Evolutionary conservation across 1,140 invertebrate species (phyloP).

Genomic region (Zaprionus ornatus): DNA sequence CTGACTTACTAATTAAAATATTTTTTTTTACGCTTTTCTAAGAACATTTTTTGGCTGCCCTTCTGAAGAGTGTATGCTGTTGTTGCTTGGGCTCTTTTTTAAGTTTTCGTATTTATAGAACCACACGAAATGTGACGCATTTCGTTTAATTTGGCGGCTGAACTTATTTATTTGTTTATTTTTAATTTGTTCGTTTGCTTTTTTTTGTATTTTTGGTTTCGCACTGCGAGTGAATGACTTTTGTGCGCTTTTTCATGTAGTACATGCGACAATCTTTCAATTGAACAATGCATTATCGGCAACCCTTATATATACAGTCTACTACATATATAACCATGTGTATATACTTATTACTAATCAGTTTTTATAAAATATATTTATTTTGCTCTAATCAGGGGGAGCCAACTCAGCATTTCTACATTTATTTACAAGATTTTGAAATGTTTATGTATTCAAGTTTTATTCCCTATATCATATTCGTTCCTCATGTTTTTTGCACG

Average conservation of each 20-base stretch:
- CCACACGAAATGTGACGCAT: conserved; percentile 59
- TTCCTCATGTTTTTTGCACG: conserved; percentile 42
- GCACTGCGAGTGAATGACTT: conserved; percentile 55
- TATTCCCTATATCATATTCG: conserved; percentile 18
- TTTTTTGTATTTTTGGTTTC: conserved; percentile 14
- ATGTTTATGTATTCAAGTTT: neutral
- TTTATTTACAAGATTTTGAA: neutral
- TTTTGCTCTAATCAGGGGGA: too few species aligned
- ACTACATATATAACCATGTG: neutral
- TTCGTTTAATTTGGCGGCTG: conserved; percentile 53
- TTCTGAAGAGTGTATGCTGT: conserved; percentile 27
- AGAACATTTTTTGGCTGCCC: conserved; percentile 53
- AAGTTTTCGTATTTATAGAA: conserved; percentile 54
- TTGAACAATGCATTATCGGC: conserved; percentile 37
- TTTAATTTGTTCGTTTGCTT: conserved; percentile 14
- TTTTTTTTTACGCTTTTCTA: conserved; percentile 49
- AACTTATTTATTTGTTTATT: conserved; percentile 52
- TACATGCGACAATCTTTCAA: conserved; percentile 58
- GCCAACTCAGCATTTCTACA: neutral
- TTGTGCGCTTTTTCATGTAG: conserved; percentile 38
- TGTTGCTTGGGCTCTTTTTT: conserved; percentile 39
- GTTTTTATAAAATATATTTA: neutral
- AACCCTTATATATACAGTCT: neutral
- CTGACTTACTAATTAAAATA: conserved; percentile 58
- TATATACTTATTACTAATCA: neutral